These are phyloP conservation scores for Laupala kohalensis DNA, from an alignment of 1,140 invertebrate genomes.

Conservation along the genomic window DNA sequence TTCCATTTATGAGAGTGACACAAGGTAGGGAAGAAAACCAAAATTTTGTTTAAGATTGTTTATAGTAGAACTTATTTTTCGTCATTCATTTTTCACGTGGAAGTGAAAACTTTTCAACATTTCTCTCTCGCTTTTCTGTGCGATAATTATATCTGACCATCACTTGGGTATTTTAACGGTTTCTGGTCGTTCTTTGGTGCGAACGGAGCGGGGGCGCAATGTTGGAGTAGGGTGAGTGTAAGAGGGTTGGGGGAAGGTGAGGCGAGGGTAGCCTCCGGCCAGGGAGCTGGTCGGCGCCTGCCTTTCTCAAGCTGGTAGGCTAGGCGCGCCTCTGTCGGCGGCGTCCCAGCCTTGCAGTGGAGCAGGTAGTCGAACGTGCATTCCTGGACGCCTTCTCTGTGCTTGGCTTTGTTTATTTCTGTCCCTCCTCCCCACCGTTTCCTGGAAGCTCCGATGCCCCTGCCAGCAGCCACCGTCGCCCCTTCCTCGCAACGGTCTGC, in stretches of 20 bases:
- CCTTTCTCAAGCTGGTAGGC: neutral
- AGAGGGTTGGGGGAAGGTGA: neutral
- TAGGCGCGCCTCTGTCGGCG: too few relatives aligned
- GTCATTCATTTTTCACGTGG: too few relatives aligned
- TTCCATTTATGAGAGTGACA: too few relatives aligned
- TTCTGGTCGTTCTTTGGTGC: too few relatives aligned
- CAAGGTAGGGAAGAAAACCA: too few relatives aligned
- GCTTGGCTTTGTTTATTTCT: neutral
- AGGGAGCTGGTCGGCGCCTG: neutral
- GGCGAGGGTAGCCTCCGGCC: neutral
- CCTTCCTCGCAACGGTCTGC: neutral
- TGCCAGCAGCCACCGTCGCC: neutral
- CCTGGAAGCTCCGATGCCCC: neutral
- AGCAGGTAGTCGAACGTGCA: neutral
- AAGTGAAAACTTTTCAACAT: too few relatives aligned
- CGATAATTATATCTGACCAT: too few relatives aligned
- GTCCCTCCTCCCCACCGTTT: neutral
- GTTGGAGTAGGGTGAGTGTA: neutral
- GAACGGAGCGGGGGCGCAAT: neutral
- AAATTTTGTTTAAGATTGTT: too few relatives aligned
- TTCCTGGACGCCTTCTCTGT: neutral
- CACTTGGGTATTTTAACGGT: too few relatives aligned
- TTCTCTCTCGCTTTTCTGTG: too few relatives aligned
- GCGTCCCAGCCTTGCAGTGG: too few relatives aligned
- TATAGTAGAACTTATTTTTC: too few relatives aligned